Conservation (phyloP, 1,140 invertebrate species). For the Panulirus ornatus region DNA sequence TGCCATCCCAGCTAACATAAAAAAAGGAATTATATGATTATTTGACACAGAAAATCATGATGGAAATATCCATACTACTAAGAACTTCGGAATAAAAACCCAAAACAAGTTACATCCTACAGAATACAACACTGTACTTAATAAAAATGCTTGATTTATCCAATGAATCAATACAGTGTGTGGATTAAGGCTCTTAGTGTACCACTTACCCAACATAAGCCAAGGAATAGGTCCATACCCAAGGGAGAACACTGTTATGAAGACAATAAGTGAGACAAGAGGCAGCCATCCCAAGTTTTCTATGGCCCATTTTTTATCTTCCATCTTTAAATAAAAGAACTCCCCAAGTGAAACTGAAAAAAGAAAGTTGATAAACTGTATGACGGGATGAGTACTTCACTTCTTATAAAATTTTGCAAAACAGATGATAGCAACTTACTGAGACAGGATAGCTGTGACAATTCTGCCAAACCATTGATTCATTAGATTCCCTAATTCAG, state of each 20-base stretch:
- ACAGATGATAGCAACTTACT: neutral
- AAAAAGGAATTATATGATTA: too few species aligned
- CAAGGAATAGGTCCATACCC: slow-evolving; percentile 89
- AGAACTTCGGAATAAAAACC: too few species aligned
- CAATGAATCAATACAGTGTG: too few species aligned
- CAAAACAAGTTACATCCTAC: too few species aligned
- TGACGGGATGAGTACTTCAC: neutral
- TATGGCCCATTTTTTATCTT: slow-evolving; percentile 68
- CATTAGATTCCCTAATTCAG: too few species aligned
- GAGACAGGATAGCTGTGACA: neutral
- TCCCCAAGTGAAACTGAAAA: slow-evolving; percentile 74
- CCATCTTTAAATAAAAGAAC: slow-evolving; percentile 75
- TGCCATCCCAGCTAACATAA: too few species aligned
- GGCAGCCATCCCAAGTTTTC: slow-evolving; percentile 84
- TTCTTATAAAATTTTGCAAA: neutral
- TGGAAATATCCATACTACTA: too few species aligned
- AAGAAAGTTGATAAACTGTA: too few species aligned
- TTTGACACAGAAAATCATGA: too few species aligned
- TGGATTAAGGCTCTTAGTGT: neutral
- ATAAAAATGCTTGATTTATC: too few species aligned
- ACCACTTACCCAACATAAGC: slow-evolving; percentile 83
- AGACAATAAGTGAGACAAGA: slow-evolving; percentile 85
- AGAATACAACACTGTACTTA: too few species aligned
- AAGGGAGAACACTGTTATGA: slow-evolving; percentile 87
- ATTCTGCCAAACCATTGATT: too few species aligned